phyloP scores from a whole-genome alignment of 1,140 invertebrate species.

The Microplitis demolitor region DNA sequence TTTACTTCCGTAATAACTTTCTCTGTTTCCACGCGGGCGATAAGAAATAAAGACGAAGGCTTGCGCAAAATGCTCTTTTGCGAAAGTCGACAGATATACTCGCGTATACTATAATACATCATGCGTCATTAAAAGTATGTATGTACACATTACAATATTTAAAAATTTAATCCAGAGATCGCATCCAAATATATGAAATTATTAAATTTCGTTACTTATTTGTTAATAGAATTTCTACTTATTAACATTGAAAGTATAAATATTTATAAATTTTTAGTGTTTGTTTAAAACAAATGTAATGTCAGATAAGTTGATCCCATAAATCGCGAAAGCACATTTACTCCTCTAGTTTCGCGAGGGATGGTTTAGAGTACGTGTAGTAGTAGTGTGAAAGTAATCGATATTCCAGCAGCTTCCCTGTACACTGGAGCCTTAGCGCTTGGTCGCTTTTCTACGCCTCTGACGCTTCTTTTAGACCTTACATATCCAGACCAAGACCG shows the following conservation, averaged over 20 bases:
- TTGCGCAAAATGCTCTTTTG: slow-evolving; percentile 29
- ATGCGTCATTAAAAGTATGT: background rate
- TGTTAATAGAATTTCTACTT: too few species aligned
- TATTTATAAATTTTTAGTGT: too few species aligned
- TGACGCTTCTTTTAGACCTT: slow-evolving; percentile 13
- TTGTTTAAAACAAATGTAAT: background rate
- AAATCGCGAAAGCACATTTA: background rate
- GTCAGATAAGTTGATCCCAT: background rate
- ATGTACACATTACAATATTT: background rate
- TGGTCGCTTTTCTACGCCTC: slow-evolving; percentile 8
- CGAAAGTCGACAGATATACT: slow-evolving; percentile 4
- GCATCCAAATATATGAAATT: too few species aligned
- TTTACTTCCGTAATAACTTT: slow-evolving; percentile 41
- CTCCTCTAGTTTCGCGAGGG: background rate
- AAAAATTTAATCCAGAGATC: too few species aligned
- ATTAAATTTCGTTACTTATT: too few species aligned
- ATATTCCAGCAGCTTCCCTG: slow-evolving; percentile 16
- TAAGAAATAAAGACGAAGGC: slow-evolving; percentile 33
- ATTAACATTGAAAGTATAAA: too few species aligned
- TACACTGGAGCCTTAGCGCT: background rate
- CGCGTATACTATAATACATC: background rate
- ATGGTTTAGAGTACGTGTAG: background rate
- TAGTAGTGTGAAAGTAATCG: slow-evolving; percentile 8
- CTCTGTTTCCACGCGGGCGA: slow-evolving; percentile 18
- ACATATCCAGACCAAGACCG: background rate